A percentile compares a stretch with the other conserved stretches of the same genome.
Conservation (phyloP, 2,113 vertebrate genomes). For the Pituophis catenifer region DNA sequence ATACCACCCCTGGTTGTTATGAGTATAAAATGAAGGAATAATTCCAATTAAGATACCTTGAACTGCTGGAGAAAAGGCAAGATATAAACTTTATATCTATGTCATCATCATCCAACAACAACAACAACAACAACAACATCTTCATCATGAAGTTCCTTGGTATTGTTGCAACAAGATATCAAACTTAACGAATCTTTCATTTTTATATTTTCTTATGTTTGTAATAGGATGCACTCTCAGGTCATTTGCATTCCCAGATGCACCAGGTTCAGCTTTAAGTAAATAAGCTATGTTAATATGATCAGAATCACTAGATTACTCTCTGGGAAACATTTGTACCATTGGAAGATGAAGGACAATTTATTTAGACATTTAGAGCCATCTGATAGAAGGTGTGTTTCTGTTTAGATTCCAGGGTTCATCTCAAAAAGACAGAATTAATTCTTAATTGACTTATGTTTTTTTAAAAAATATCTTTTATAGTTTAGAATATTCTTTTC, state of each 20-base stretch:
- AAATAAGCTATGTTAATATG: background rate
- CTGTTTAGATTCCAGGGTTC: background rate
- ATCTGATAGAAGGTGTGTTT: background rate
- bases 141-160: background rate
- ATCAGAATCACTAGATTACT: background rate
- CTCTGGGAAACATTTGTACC: background rate
- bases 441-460: background rate
- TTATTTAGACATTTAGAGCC: background rate
- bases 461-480: background rate
- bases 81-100: background rate
- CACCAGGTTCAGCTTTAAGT: background rate
- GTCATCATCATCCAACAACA: background rate
- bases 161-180: background rate
- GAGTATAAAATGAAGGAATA: background rate
- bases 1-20: background rate
- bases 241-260: background rate
- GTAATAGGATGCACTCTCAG: background rate
- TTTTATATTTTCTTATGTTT: background rate
- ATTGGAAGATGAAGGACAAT: background rate
- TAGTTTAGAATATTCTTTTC: background rate
- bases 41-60: background rate
- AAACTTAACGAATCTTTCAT: background rate
- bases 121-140: background rate
- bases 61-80: background rate
- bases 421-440: background rate